These are phyloP conservation scores for Athene noctua DNA, from an alignment of 2,113 vertebrate species.

Conservation along the genomic window DNA sequence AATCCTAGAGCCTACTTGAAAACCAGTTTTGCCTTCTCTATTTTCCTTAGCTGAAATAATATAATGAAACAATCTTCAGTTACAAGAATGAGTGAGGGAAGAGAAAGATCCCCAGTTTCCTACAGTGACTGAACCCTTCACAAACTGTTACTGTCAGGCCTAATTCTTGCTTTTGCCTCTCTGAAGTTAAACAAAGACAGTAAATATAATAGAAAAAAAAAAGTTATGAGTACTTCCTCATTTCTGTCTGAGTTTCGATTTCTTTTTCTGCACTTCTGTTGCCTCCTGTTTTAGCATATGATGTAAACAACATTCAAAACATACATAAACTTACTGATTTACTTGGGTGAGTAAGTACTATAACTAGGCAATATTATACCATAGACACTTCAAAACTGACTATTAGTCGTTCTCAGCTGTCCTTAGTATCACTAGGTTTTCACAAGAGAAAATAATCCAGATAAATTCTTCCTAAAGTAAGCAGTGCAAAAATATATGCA, in stretches of 20 bases:
- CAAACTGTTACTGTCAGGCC: background rate
- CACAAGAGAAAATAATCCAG: background rate
- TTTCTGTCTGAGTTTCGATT: background rate
- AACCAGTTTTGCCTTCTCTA: background rate
- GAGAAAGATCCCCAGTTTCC: background rate
- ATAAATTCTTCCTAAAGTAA: background rate
- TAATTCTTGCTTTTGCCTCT: background rate
- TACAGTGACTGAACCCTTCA: background rate
- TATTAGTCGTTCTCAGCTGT: background rate
- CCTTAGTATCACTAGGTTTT: background rate
- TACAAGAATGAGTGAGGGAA: background rate
- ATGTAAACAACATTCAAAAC: background rate
- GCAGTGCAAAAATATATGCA: background rate
- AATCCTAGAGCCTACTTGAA: background rate
- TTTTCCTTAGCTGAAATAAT: background rate
- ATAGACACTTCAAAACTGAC: background rate
- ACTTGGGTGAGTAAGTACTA: background rate
- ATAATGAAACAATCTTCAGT: background rate
- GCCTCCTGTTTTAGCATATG: background rate
- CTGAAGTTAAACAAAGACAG: background rate
- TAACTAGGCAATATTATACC: background rate
- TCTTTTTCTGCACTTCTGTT: background rate
- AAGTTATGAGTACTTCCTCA: background rate
- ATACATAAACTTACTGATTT: background rate
- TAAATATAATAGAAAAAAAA: background rate